phyloP scores from a whole-genome alignment of 2,113 vertebrate species.

The Oenanthe melanoleuca region DNA sequence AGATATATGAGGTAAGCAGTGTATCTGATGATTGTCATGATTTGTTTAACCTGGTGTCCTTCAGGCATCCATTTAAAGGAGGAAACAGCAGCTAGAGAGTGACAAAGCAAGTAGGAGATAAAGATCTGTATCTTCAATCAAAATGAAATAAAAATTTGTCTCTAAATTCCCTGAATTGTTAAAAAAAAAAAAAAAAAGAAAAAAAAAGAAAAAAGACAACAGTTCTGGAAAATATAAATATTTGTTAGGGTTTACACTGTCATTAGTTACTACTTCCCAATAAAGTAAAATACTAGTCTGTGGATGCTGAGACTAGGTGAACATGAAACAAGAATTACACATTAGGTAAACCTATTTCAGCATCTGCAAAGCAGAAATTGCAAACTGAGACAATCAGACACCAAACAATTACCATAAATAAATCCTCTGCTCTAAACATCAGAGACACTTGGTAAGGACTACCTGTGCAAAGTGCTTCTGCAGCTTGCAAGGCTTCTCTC shows the following conservation, averaged over 20 bases:
- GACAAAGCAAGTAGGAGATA: background rate
- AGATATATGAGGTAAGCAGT: background rate
- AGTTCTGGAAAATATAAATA: background rate
- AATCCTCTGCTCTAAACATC: background rate
- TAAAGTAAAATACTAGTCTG: background rate
- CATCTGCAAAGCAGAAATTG: background rate
- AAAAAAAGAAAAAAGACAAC: background rate
- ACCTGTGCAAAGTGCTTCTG: background rate
- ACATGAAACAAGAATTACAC: background rate
- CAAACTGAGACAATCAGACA: background rate
- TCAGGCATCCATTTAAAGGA: background rate
- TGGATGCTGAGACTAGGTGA: background rate
- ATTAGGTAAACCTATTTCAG: background rate
- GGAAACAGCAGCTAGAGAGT: background rate
- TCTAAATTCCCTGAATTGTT: background rate
- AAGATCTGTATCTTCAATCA: background rate
- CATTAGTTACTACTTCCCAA: background rate
- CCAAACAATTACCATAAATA: background rate
- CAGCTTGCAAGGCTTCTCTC: background rate
- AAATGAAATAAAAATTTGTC: background rate
- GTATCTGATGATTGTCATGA: background rate
- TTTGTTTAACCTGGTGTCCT: slow-evolving; percentile 8
- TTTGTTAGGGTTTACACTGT: background rate
- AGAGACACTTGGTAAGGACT: background rate
- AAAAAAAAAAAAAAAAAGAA: too few relatives aligned